Evolutionary conservation across 2,888 invertebrate genomes (phyloP).

Genomic region (Beris chalybata): DNA sequence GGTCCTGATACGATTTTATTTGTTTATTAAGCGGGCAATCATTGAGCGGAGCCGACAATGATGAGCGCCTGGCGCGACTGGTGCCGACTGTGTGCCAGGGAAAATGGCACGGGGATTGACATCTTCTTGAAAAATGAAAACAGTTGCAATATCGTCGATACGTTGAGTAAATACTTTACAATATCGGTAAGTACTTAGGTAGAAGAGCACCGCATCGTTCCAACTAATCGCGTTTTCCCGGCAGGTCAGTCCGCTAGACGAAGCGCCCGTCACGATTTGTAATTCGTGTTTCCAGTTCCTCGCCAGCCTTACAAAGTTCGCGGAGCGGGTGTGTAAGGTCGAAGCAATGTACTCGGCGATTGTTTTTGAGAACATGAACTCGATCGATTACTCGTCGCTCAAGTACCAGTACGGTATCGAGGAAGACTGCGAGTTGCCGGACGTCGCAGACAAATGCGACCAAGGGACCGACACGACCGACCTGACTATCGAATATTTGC

Average conservation of each 20-base stretch:
- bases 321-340: conserved; percentile 33
- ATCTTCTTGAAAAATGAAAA: conserved; percentile 36
- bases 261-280: conserved; percentile 35
- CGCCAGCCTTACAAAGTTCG: conserved; percentile 19
- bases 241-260: conserved; percentile 34
- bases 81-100: conserved; percentile 39
- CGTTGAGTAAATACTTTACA: conserved; percentile 33
- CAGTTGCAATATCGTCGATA: conserved; percentile 28
- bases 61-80: conserved; percentile 37
- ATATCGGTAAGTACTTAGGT: conserved; percentile 26
- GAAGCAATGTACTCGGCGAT: conserved; percentile 35
- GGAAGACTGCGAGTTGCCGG: background rate
- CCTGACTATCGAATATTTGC: conserved; percentile 27
- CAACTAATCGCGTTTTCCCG: background rate
- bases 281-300: conserved; percentile 34
- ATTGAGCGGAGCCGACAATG: conserved; percentile 13
- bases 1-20: no score
- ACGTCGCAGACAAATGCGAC: conserved; percentile 4
- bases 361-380: conserved; percentile 30
- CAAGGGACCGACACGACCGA: conserved; percentile 36
- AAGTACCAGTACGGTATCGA: conserved; percentile 34
- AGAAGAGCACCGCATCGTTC: background rate
- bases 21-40: no score
- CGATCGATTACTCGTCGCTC: conserved; percentile 15
- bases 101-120: conserved; percentile 32